phyloP scores from a whole-genome alignment of 2,113 vertebrate species.

The Jaculus jaculus region DNA sequence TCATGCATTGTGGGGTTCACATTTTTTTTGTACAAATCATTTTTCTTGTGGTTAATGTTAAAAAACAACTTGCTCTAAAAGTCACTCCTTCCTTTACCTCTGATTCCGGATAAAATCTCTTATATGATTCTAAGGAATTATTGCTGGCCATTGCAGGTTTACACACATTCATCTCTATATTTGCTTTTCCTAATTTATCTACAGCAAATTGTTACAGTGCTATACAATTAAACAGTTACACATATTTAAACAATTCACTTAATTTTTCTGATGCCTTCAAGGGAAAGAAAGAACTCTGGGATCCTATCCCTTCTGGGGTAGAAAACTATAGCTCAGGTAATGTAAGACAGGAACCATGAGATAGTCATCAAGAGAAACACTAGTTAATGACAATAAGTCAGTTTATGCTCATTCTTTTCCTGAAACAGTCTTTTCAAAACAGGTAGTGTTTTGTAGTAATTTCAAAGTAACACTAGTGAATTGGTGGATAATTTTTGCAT shows the following conservation, averaged over 20 bases:
- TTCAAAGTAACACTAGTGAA: neutral
- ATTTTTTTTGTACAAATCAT: conserved; percentile 48
- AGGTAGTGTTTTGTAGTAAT: neutral
- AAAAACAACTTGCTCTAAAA: conserved; percentile 55
- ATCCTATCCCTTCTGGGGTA: conserved; percentile 31
- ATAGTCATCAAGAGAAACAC: neutral
- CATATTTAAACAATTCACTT: conserved; percentile 5
- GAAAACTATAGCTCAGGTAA: neutral
- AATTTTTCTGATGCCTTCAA: neutral
- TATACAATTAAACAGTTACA: conserved; percentile 53
- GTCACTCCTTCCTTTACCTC: conserved; percentile 49
- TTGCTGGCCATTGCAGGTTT: conserved; percentile 39
- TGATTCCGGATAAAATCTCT: conserved; percentile 56
- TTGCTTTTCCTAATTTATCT: conserved; percentile 43
- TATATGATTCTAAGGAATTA: conserved; percentile 4
- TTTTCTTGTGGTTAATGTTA: conserved; percentile 44
- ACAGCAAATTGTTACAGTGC: neutral
- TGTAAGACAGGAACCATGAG: neutral
- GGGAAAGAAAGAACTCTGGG: neutral
- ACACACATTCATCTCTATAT: neutral
- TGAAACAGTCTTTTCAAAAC: neutral
- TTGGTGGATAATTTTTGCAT: no score
- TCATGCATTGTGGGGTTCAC: no score
- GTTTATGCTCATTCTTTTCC: neutral
- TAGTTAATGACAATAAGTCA: neutral